Evolutionary conservation across 2,113 vertebrate species (phyloP).

Genomic region (Rhinopomastus cyanomelas): DNA sequence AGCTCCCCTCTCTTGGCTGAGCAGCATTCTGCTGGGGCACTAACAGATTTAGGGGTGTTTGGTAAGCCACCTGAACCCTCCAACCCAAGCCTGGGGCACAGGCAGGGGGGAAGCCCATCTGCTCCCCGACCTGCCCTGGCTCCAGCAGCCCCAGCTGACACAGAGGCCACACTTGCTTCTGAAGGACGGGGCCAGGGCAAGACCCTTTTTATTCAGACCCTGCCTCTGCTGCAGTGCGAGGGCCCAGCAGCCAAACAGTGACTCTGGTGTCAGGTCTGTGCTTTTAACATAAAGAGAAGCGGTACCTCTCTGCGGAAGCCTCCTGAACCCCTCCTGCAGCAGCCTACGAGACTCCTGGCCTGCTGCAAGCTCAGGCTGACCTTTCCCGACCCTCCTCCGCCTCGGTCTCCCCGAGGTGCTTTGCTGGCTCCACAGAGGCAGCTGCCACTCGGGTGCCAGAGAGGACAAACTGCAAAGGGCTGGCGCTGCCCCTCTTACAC

Average conservation of each 20-base stretch:
- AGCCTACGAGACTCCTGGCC: not conserved
- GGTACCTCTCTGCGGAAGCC: not conserved
- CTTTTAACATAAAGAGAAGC: not conserved
- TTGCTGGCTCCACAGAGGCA: not conserved
- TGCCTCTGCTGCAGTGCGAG: not conserved
- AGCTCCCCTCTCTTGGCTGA: not conserved
- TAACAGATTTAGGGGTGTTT: not conserved
- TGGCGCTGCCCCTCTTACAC: not conserved
- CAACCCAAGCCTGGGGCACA: not conserved
- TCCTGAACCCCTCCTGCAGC: not conserved
- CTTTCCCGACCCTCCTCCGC: not conserved
- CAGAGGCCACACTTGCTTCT: not conserved
- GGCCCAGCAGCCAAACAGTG: not conserved
- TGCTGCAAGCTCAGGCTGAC: not conserved
- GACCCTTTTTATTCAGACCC: not conserved
- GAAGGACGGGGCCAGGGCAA: not conserved
- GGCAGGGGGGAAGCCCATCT: not conserved
- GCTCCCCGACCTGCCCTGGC: not conserved
- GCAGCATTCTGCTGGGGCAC: not conserved
- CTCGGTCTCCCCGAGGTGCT: not conserved
- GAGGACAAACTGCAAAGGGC: not conserved
- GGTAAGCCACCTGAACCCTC: not conserved
- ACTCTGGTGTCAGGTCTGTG: not conserved
- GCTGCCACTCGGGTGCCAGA: not conserved
- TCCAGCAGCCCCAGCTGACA: not conserved